Base-by-base conservation (phyloP, 2,888 invertebrate genomes). In the Hirtodrosophila duncani region DNA sequence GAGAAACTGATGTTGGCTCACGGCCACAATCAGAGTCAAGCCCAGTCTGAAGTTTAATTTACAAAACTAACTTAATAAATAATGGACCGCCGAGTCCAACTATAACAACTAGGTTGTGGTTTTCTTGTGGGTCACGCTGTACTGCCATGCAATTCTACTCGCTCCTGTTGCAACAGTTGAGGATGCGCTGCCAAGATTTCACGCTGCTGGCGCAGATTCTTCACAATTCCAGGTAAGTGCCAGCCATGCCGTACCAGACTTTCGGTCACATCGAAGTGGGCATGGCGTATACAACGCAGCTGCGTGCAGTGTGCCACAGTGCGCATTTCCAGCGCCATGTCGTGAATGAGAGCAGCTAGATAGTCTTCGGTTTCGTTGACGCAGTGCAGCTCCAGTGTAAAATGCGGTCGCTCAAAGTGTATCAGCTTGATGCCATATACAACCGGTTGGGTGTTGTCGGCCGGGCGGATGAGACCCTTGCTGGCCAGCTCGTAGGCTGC, bases 401-500 rank as follows among this genome's bases (percentile, higher is more conserved):
- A 97, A 65, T 94, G 88, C 0, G 98, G 98, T 8, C 91, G 89
- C 14, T 92, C 87, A 84, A 95, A 97, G 57, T 94, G 88, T 2
- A 94, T 90, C 86, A 97, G 93, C 84, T 93, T 94, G 17, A 98
- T 90, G 16, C 93, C 92, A 86, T 98, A 98, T 14, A 98, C 81
- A 18, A 98, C 88, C 0, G 97, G 94, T 14, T 92, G 88, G 50
- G 92, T 91, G 23, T 88, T 89, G 46, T 90, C 86, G 0, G 88
- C 88, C 0, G 98, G 97, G 48, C 97, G 88, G 2, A 98, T 89
- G 0, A 92, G 89, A 0, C 99, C 98, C 84, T 92, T 88, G 0
- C 91, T 88, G 4, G 97, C 97, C 49, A 98, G 81, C 48, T 98
- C 95, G 86, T 95, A 99, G 6, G 96, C 96, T 29, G 92, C 91